Base-by-base conservation (phyloP, 2,888 invertebrate species). In the Drosophila austrosaltans region DNA sequence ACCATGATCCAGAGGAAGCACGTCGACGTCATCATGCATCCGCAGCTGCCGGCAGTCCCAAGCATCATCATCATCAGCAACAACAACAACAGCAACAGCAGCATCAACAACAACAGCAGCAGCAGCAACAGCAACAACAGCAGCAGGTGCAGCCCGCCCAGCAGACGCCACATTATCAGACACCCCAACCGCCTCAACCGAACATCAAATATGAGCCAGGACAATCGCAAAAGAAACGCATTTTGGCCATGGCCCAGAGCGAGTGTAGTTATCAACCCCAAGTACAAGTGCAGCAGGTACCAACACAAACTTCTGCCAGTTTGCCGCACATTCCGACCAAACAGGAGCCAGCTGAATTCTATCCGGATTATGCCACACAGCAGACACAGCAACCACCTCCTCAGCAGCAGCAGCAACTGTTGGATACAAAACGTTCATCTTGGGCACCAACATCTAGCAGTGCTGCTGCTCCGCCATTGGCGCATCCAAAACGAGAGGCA, bases 171-270 rank as follows among this genome's bases (percentile, higher is more conserved):
- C 80, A 67, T 10, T 75, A 66, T 16, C 81, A 74, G 42, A 74
- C 67, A 1, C 71, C 73, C n/a, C 76, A 81, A 10, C 90, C 87
- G 58, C 87, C 88, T 40, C 90, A 86, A 64, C 79, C 92, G 5
- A 91, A 81, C 76, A 91, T 92, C 40, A 92, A 92, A 69, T 92
- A 92, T 69, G 92, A 92, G 73, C 92, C 92, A 1, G 95, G 95
- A 8, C 96, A 96, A 91, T 96, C 96, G 63, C 97, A 98, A 93
- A 98, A 98, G 94, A 98, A 98, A 92, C 94, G 97, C 32, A 93
- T 98, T 63, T 93, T 98, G 75, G 97, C 97, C 63, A 97, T 98
- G 93, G 97, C 97, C 65, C 97, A 97, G 90, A 95, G 95, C 20
- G 96, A 96, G 85, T 95, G 95, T 87, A 94, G 94, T 92, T 92